phyloP scores from a whole-genome alignment of 2,797 vertebrate genomes.

The Rhyacichthys aspro region DNA sequence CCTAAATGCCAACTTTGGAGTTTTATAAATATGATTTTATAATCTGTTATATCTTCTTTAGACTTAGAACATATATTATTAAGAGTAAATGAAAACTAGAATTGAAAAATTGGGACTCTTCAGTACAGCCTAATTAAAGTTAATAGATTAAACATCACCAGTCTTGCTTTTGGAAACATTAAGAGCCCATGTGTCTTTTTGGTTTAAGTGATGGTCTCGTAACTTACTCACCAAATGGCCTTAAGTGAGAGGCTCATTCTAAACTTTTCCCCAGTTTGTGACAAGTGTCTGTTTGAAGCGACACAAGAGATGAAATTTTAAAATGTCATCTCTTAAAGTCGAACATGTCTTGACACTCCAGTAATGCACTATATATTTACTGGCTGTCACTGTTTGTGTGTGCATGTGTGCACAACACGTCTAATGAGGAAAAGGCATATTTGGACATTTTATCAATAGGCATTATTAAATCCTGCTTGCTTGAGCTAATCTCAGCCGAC shows the following conservation, averaged over 20 bases:
- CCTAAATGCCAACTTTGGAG: no score
- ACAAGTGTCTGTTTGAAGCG: slow-evolving; percentile 34
- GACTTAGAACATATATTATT: no score
- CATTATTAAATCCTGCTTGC: slow-evolving; percentile 87
- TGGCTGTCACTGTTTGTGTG: slow-evolving; percentile 42
- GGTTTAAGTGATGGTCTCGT: neutral
- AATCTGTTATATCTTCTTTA: no score
- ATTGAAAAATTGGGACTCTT: no score
- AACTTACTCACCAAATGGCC: neutral
- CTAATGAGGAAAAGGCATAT: slow-evolving; percentile 83
- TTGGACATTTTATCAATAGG: slow-evolving; percentile 88
- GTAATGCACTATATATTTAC: slow-evolving; percentile 36
- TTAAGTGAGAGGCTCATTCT: slow-evolving; percentile 1
- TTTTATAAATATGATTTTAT: no score
- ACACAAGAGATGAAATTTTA: slow-evolving; percentile 51
- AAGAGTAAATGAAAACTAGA: no score
- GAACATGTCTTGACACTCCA: slow-evolving; percentile 50
- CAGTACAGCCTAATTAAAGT: no score
- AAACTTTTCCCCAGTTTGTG: slow-evolving; percentile 36
- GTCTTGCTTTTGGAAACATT: neutral
- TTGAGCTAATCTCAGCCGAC: slow-evolving; percentile 82
- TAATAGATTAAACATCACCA: neutral
- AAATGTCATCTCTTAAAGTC: slow-evolving; percentile 62
- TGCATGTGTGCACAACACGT: slow-evolving; percentile 47
- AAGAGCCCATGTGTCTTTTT: neutral